Percentiles rank a stretch among this genome's conserved stretches.
Evolutionary conservation across 2,113 vertebrate genomes (phyloP).

Genomic region (Xiphorhynchus elegans): DNA sequence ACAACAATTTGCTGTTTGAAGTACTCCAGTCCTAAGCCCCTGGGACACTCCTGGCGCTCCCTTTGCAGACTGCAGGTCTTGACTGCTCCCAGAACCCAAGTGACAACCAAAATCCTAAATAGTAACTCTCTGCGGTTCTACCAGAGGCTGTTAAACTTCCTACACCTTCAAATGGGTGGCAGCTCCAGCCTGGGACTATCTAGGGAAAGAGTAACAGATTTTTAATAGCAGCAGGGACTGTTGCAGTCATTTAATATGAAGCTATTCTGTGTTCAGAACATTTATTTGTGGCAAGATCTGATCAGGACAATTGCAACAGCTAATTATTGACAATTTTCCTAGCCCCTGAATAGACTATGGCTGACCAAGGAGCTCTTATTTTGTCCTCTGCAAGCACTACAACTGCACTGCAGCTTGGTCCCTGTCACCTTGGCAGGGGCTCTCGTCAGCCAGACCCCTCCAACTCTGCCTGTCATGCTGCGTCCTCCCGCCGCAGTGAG

Average conservation of each 20-base stretch:
- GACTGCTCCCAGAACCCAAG: neutral
- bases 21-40: neutral
- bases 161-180: neutral
- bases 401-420: neutral
- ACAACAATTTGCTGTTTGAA: neutral
- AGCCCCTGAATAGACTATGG: neutral
- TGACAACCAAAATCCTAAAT: neutral
- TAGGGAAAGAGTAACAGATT: neutral
- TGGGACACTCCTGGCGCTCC: neutral
- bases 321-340: neutral
- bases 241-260: neutral
- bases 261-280: neutral
- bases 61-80: neutral
- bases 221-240: neutral
- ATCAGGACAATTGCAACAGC: neutral
- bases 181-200: neutral
- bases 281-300: neutral
- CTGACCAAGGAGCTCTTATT: neutral
- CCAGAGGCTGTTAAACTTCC: neutral
- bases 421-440: slow-evolving; percentile 10
- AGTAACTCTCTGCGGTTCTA: neutral
- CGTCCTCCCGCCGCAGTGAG: neutral
- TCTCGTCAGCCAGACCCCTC: neutral
- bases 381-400: neutral
- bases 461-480: neutral